Evolutionary conservation across 2,113 vertebrate genomes (phyloP), one percentile per base, ranked within the genome.

Genomic region (Nothocercus julius): DNA sequence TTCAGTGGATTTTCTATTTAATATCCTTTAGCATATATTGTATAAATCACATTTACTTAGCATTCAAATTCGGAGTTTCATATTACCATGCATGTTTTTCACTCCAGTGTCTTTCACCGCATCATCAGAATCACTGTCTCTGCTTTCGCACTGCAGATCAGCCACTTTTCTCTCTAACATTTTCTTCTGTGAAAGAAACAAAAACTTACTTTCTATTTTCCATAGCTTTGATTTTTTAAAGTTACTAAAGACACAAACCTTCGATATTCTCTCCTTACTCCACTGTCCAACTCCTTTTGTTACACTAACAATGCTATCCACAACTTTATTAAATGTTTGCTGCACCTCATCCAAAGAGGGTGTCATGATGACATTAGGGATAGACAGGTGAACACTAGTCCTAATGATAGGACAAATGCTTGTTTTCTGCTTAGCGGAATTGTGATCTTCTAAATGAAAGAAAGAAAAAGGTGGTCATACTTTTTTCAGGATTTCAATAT

Each of bases 261-360:
- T 98, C 45, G 98, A 98, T 85, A 97, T 96, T 70, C 98, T 98
- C 90, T 99, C 98, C 42, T 98, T 97, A 93, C 97, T 99, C 99
- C 99, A 99, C 83, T 99, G 98, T 82, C 97, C 96, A 11, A 99
- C 98, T 38, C 99, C 98, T 96, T 99, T 99, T 91, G 96, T 98
- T 82, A 99, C 98, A 21, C 95, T 98, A 96, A 99, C 95, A 63
- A 99, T 96, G 84, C 77, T 98, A 38, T 99, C 98, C 69, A 99
- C 98, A 2, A 97, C 98, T 94, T 97, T 98, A 97, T 98, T 99
- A 89, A 99, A 95, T 0, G 93, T 97, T 96, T 99, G 98, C 87
- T 99, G 99, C 15, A 99, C 85, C 78, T 99, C 98, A 47, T 99
- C 99, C 87, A 99, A 97, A 47, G 98, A 95, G 12, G 99, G 99